Evolutionary conservation across 1,140 invertebrate genomes (phyloP).

Genomic region (Oncopeltus fasciatus): DNA sequence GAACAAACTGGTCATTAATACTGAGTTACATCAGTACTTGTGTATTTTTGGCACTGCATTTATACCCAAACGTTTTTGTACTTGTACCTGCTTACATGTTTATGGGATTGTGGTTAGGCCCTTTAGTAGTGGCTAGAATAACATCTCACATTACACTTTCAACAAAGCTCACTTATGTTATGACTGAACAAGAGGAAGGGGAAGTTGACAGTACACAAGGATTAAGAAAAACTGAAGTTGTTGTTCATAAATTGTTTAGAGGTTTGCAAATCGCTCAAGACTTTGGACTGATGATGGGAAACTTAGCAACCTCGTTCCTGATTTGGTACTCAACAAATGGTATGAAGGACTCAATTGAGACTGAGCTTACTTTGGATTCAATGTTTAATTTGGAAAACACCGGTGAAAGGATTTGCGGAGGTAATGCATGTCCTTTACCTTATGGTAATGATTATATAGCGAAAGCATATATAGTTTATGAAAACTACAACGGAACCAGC

Average conservation of each 20-base stretch:
- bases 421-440: conserved; percentile 34
- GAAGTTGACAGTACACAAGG: conserved; percentile 19
- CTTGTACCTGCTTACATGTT: conserved; percentile 43
- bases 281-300: conserved; percentile 39
- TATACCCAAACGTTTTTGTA: conserved; percentile 44
- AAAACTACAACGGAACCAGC: background rate
- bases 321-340: conserved; percentile 31
- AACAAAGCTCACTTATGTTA: conserved; percentile 39
- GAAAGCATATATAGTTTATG: background rate
- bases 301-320: conserved; percentile 33
- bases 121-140: conserved; percentile 37
- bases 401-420: conserved; percentile 37
- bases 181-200: conserved; percentile 37
- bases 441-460: background rate
- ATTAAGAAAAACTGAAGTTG: conserved; percentile 15
- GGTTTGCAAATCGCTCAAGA: conserved; percentile 41
- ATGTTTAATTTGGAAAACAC: conserved; percentile 33
- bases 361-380: conserved; percentile 17
- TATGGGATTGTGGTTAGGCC: conserved; percentile 39
- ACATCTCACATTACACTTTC: conserved; percentile 42
- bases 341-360: conserved; percentile 18
- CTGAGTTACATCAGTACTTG: conserved; percentile 35
- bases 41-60: conserved; percentile 40
- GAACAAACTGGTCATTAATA: conserved; percentile 36
- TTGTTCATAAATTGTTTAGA: conserved; percentile 26